These are phyloP conservation scores for Cynopterus brachyotis DNA, from an alignment of 2,113 vertebrate genomes.

Conservation along the genomic window DNA sequence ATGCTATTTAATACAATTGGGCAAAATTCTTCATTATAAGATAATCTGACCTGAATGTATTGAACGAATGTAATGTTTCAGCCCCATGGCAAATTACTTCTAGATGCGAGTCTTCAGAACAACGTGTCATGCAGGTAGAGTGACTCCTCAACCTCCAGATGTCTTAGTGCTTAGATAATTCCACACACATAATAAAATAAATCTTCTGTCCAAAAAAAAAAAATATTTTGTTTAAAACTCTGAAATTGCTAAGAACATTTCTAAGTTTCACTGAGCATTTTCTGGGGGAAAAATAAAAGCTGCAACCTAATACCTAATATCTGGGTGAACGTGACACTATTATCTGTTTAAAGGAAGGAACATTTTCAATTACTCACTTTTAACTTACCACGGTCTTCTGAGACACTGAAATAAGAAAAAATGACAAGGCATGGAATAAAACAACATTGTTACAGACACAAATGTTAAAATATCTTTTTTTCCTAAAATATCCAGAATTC, in stretches of 20 bases:
- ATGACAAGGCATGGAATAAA: not conserved
- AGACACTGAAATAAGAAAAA: not conserved
- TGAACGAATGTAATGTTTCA: conserved; percentile 39
- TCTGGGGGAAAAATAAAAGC: not conserved
- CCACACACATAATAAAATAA: not conserved
- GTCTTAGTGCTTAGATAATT: not conserved
- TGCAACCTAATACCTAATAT: not conserved
- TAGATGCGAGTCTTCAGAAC: conserved; percentile 27
- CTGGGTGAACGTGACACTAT: not conserved
- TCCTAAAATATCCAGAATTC: not conserved
- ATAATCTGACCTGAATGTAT: conserved; percentile 51
- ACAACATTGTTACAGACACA: not conserved
- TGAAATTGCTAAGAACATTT: not conserved
- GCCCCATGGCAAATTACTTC: conserved; percentile 5
- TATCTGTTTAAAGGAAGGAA: not conserved
- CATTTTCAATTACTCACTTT: not conserved
- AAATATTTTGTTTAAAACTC: not conserved
- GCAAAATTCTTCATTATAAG: conserved; percentile 62
- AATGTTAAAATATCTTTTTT: not conserved
- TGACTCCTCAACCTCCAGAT: not conserved
- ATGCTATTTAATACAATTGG: conserved; percentile 65
- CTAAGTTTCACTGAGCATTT: not conserved
- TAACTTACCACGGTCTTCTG: not conserved
- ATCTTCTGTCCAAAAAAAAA: not conserved
- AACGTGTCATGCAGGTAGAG: not conserved